Evolutionary conservation across 1,140 invertebrate species (phyloP), one percentile per base, ranked within the genome.

Genomic region (Penaeus chinensis): DNA sequence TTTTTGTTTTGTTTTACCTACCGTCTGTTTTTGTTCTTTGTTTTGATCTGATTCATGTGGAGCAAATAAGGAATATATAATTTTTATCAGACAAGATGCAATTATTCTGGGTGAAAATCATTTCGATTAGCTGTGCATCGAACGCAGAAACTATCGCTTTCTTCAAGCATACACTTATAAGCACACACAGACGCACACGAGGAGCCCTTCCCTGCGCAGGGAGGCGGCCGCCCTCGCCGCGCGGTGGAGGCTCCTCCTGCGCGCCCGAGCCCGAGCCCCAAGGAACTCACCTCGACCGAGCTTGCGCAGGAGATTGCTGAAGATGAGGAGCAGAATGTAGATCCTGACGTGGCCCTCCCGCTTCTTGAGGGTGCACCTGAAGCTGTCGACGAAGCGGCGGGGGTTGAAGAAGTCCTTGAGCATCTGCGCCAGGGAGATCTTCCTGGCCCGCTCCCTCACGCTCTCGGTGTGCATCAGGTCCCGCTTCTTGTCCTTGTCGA

Each of bases 321-420:
- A 66, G 24, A 90, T 90, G 22, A 90, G 85, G 20, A 90, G 84
- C 60, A 90, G 74, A 62, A 90, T 89, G 81, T 88, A 88, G 13
- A 85, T 61, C 42, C 89, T 32, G 13, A 88, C 84, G 74, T 89
- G 24, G 0, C 89, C 89, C 69, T 90, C 89, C 66, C 89, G 65
- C 83, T 84, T 89, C 60, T 84, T 85, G 20, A 90, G 74, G 47
- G 89, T 90, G 54, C 87, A 89, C 85, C 79, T 89, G 83, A 90
- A 89, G 66, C 89, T 90, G 69, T 90, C 89, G 7, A 89, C 24
- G 74, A 90, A 85, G 22, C 89, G 82, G 63, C 81, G 78, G 13
- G 89, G 89, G 77, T 89, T 89, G 81, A 90, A 84, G 87, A 90
- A 90, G 83, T 90, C 89, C 65, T 65, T 61, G 20, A 90, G 13